A percentile compares a stretch with the other conserved stretches of the same genome.
Evolutionary conservation across 1,140 invertebrate genomes (phyloP).

Genomic region (Rhopalosiphum padi): DNA sequence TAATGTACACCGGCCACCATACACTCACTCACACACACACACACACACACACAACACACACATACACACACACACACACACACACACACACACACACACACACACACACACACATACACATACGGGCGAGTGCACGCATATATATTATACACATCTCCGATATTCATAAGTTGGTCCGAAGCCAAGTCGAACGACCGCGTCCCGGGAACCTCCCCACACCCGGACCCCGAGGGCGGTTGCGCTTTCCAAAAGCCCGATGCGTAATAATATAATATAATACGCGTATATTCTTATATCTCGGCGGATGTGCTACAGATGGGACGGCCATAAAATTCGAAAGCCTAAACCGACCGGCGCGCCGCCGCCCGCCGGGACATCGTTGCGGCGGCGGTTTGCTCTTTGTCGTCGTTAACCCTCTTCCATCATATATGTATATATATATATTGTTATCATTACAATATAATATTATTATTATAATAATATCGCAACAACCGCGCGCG

Average conservation of each 20-base stretch:
- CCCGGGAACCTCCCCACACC: not conserved
- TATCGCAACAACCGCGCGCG: not conserved
- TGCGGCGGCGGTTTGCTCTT: not conserved
- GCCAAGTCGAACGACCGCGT: constrained; percentile 42
- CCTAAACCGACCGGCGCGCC: constrained; percentile 13
- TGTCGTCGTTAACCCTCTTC: constrained; percentile 26
- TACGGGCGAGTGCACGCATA: too few species aligned
- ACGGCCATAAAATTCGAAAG: constrained; percentile 51
- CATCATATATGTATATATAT: not conserved
- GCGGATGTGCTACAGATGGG: constrained; percentile 48
- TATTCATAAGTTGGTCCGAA: constrained; percentile 51
- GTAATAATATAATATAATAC: not conserved
- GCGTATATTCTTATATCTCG: constrained; percentile 12
- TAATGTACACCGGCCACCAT: not conserved
- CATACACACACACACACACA: too few species aligned
- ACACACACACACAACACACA: not conserved
- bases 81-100: too few species aligned
- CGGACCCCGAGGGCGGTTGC: not conserved
- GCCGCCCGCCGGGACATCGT: not conserved
- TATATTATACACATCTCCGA: constrained; percentile 33
- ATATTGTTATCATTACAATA: not conserved
- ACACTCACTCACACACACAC: too few species aligned
- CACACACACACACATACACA: too few species aligned
- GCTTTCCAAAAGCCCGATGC: not conserved
- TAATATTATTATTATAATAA: not conserved